A percentile compares a stretch with the other conserved stretches of the same genome.
Evolutionary conservation across 2,113 vertebrate genomes (phyloP).

Genomic region (Carassius gibelio): DNA sequence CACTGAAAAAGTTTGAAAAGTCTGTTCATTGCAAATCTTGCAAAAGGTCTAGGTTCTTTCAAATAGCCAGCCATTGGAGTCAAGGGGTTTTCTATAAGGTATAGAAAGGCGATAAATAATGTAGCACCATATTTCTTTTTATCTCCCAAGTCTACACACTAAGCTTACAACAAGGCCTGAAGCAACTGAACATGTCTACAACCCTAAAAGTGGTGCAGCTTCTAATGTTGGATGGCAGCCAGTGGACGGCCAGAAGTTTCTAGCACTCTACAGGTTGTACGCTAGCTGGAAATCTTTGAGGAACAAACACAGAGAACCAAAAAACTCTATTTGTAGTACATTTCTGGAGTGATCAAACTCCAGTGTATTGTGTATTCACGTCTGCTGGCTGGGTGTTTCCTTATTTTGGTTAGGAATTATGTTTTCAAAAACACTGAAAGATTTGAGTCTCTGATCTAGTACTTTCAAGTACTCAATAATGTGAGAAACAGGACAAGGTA

Average conservation of each 20-base stretch:
- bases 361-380: not conserved
- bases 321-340: not conserved
- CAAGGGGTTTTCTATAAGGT: conserved; percentile 32
- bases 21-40: not conserved
- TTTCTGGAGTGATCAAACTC: not conserved
- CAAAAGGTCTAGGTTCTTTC: not conserved
- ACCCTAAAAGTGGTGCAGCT: not conserved
- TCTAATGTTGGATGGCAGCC: not conserved
- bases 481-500: not conserved
- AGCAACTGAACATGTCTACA: not conserved
- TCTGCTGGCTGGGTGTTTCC: not conserved
- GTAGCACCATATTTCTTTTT: conserved; percentile 62
- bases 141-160: conserved; percentile 56
- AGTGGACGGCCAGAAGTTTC: not conserved
- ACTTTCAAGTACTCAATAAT: not conserved
- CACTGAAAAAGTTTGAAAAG: not conserved
- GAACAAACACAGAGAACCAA: not conserved
- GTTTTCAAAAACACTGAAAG: not conserved
- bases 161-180: conserved; percentile 27
- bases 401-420: not conserved
- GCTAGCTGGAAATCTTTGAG: not conserved
- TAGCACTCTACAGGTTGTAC: not conserved
- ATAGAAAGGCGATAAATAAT: conserved; percentile 57
- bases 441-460: not conserved
- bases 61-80: not conserved